A percentile compares a stretch with the other conserved stretches of the same genome.
Conservation (phyloP, 2,888 invertebrate species). For the Therioaphis trifolii region DNA sequence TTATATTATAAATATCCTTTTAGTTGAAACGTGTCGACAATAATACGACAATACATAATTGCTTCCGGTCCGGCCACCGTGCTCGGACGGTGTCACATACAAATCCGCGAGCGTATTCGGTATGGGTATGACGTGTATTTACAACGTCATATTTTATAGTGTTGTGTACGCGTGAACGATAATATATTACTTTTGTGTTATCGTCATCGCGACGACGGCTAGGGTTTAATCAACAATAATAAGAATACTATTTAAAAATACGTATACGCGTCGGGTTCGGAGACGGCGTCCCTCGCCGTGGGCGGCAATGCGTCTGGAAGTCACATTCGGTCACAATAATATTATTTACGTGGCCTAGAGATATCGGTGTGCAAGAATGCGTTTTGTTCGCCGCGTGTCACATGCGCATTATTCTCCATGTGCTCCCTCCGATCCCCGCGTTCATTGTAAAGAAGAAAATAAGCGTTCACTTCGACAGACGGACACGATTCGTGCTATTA, state of each 20-base stretch:
- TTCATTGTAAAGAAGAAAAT: neutral
- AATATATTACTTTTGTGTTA: too few species aligned
- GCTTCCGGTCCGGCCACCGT: slow-evolving; percentile 30
- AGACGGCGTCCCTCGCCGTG: neutral
- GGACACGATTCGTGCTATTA: neutral
- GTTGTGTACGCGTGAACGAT: too few species aligned
- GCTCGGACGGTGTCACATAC: too few species aligned
- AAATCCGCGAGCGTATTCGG: neutral
- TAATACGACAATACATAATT: too few species aligned
- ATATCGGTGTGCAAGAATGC: neutral
- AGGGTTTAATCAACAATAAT: slow-evolving; percentile 7
- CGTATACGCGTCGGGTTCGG: too few species aligned
- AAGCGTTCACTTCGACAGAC: neutral
- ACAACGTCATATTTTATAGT: too few species aligned
- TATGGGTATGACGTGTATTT: neutral
- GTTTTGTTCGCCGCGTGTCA: too few species aligned
- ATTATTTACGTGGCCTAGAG: neutral
- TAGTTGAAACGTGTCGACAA: too few species aligned
- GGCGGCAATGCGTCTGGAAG: slow-evolving; percentile 31
- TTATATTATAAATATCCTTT: too few species aligned
- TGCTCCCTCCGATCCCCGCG: too few species aligned
- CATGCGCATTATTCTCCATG: too few species aligned
- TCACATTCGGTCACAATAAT: neutral
- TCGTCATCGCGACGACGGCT: neutral
- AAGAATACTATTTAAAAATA: too few species aligned